Base-by-base conservation (phyloP, 2,113 vertebrate species). In the Cryptotis parvus region DNA sequence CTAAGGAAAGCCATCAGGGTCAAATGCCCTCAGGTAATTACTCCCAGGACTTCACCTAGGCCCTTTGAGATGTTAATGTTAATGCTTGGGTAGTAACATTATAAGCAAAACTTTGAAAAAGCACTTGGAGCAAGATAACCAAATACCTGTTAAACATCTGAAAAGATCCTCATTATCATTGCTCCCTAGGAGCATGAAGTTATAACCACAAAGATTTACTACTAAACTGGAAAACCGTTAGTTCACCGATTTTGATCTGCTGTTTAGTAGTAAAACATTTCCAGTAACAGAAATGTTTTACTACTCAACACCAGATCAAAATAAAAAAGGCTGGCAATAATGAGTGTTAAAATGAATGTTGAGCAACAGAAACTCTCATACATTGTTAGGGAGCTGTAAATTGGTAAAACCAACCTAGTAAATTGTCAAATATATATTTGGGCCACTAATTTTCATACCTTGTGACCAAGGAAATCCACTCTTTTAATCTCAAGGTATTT, bases 31-130 rank as follows among this genome's bases (percentile, higher is more conserved):
- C n/a, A n/a, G n/a, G n/a, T n/a, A n/a, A n/a, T n/a, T n/a, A n/a
- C n/a, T n/a, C n/a, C n/a, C n/a, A n/a, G n/a, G n/a, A n/a, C n/a
- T n/a, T n/a, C n/a, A n/a, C n/a, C n/a, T n/a, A n/a, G n/a, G n/a
- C n/a, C n/a, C n/a, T n/a, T n/a, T n/a, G n/a, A n/a, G n/a, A n/a
- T n/a, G n/a, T n/a, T n/a, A n/a, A n/a, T n/a, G n/a, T n/a, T n/a
- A n/a, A 20, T 76, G 75, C 12, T 82, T 82, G 29, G 16, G 33
- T 66, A 85, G 84, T 70, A 85, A 87, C 77, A 91, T 87, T 69
- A 87, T 65, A 15, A 24, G 6, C 16, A 80, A 73, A 94, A 86
- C n/a, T 81, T 75, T 26, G 74, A 82, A 52, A 8, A 79, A 75
- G 33, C 22, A 73, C 27, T 76, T 91, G 82, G 84, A 76, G 74